These are phyloP conservation scores for Aldrovandia affinis DNA, from an alignment of 2,797 vertebrate genomes.

Conservation along the genomic window DNA sequence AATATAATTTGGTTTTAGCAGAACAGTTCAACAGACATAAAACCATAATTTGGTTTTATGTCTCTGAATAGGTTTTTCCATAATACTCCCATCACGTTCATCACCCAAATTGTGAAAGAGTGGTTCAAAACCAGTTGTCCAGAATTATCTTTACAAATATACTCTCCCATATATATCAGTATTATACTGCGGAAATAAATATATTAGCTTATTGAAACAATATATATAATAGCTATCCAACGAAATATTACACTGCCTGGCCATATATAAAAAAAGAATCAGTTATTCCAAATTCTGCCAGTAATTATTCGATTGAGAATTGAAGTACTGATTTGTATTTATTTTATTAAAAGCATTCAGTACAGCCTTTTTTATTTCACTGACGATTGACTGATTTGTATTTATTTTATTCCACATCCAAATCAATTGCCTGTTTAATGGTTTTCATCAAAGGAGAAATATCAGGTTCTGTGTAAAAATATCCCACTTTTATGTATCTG, in stretches of 20 bases:
- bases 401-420: background rate
- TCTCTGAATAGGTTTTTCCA: background rate
- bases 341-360: too few species aligned
- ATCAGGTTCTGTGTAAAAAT: background rate
- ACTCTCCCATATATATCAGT: too few species aligned
- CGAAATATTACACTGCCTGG: too few species aligned
- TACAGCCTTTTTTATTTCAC: background rate
- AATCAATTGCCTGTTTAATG: background rate
- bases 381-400: background rate
- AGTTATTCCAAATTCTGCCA: background rate
- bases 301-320: background rate
- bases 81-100: too few species aligned
- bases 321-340: too few species aligned
- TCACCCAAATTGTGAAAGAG: too few species aligned
- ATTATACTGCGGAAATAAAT: too few species aligned
- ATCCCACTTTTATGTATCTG: background rate
- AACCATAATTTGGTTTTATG: background rate
- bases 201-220: too few species aligned
- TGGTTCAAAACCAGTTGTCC: too few species aligned
- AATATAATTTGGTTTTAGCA: background rate
- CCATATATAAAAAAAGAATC: too few species aligned
- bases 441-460: background rate
- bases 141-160: too few species aligned
- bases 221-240: too few species aligned
- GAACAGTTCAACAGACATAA: background rate